Base-by-base conservation (phyloP, 2,113 vertebrate genomes). In the Protobothrops flavoviridis region DNA sequence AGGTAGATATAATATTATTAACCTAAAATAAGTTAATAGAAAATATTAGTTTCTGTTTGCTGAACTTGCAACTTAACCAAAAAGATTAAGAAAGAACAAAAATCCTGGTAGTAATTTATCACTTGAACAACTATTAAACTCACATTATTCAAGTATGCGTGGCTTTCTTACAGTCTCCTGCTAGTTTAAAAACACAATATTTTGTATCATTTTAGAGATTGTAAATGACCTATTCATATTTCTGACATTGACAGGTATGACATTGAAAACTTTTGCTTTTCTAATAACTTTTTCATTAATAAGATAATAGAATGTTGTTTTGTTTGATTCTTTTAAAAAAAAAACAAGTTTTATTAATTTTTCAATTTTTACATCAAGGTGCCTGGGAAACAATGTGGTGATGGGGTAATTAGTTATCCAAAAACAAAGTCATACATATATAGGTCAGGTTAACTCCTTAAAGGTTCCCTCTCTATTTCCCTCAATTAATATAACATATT, bases 261-360 rank as follows among this genome's bases (percentile, higher is more conserved):
- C 24, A 4, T 8, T 89, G 57, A 21, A 87, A 64, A 86, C 48
- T 0, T 29, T 29, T 88, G 90, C 90, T 93, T 94, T 87, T 64
- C 85, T 61, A 86, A 9, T 21, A 89, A 45, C 21, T 45, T 81
- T 89, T 85, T 50, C 55, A 91, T 94, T 93, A 57, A 33, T 92
- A 93, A 92, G 96, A 81, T 89, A 94, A 15, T 91, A 87, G 89
- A 92, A 81, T 85, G 45, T 93, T 4, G 3, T 88, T 11, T 56
- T 56, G 90, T 94, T 90, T 96, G 95, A 95, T 7, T 3, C 85
- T 45, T n/a, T 39, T 39, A 39, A 39, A 39, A 39, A 39, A 39
- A 39, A 39, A 39, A 39, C 39, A 39, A 39, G 39, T 39, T 39
- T 39, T 39, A 39, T 39, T 39, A 39, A 39, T 39, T 39, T 39